phyloP scores from a whole-genome alignment of 2,888 invertebrate species.

The Seira ritae region DNA sequence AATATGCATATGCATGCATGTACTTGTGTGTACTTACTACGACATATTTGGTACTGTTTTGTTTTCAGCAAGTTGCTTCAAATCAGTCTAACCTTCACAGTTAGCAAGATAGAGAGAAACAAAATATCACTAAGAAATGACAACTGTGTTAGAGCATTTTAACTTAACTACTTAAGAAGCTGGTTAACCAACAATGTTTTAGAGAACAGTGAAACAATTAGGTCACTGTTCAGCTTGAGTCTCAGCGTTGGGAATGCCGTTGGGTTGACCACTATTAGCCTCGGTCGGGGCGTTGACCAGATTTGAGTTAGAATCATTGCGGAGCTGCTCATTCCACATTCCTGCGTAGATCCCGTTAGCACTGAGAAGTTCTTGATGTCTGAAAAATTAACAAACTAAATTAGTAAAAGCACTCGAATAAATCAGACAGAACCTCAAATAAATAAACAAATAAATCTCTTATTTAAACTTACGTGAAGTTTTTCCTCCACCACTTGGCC shows the following conservation, averaged over 20 bases:
- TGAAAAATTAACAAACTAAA: constrained; percentile 77
- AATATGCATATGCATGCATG: too few relatives aligned
- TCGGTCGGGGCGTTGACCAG: constrained; percentile 10
- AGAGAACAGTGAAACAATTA: too few relatives aligned
- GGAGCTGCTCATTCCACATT: constrained; percentile 95
- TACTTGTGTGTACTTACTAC: too few relatives aligned
- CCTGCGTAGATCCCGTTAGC: constrained; percentile 87
- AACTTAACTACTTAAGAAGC: too few relatives aligned
- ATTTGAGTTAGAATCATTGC: constrained; percentile 74
- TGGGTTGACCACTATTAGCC: constrained; percentile 2
- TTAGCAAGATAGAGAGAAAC: too few relatives aligned
- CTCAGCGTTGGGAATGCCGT: constrained; percentile 29
- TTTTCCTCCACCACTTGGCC: constrained; percentile 94
- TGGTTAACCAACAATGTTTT: too few relatives aligned
- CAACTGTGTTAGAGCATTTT: too few relatives aligned
- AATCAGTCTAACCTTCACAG: too few relatives aligned
- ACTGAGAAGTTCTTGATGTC: constrained; percentile 84
- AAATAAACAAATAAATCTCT: neutral
- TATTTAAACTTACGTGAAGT: constrained; percentile 84
- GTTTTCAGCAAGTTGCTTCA: too few relatives aligned
- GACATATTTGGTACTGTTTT: too few relatives aligned
- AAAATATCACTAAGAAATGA: too few relatives aligned
- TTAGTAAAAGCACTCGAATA: neutral
- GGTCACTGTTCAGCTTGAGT: too few relatives aligned
- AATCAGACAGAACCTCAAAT: neutral